Conservation (phyloP, 2,888 invertebrate genomes). For the Amblyjoppa fuscipennis region DNA sequence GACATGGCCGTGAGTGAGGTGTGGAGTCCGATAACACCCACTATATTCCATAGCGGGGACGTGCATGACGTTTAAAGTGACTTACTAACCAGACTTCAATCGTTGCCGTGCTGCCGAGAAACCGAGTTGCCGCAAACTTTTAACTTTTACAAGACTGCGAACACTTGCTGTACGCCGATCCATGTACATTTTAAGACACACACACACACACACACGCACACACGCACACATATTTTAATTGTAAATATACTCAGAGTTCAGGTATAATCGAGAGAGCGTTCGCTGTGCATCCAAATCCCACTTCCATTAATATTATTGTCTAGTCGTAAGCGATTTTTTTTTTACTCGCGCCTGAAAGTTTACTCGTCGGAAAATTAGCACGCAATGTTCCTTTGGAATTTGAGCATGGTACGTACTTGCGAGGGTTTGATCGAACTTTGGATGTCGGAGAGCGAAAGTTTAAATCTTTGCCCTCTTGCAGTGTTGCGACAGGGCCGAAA, state of each 20-base stretch:
- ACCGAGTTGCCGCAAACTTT: constrained; percentile 50
- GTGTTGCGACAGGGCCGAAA: constrained; percentile 76
- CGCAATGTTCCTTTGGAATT: constrained; percentile 55
- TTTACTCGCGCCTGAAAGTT: background rate
- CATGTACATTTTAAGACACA: constrained; percentile 62
- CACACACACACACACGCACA: constrained; percentile 14
- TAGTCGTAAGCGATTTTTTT: background rate
- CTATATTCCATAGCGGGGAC: constrained; percentile 80
- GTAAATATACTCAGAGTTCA: constrained; percentile 62
- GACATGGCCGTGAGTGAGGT: constrained; percentile 81
- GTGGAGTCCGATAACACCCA: constrained; percentile 80
- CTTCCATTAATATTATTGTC: background rate
- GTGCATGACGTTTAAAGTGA: constrained; percentile 83
- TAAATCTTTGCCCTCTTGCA: constrained; percentile 72
- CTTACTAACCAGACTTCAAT: constrained; percentile 64
- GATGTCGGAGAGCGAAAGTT: background rate
- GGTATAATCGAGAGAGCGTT: constrained; percentile 20
- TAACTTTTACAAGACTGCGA: constrained; percentile 62
- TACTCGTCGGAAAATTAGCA: constrained; percentile 48
- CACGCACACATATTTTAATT: constrained; percentile 50
- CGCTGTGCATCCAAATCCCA: constrained; percentile 11
- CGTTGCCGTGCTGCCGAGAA: constrained; percentile 47
- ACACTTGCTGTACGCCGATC: constrained; percentile 59
- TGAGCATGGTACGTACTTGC: constrained; percentile 64
- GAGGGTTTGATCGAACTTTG: constrained; percentile 28